These are phyloP conservation scores for Lethrus apterus DNA, from an alignment of 1,140 invertebrate species.

Conservation along the genomic window DNA sequence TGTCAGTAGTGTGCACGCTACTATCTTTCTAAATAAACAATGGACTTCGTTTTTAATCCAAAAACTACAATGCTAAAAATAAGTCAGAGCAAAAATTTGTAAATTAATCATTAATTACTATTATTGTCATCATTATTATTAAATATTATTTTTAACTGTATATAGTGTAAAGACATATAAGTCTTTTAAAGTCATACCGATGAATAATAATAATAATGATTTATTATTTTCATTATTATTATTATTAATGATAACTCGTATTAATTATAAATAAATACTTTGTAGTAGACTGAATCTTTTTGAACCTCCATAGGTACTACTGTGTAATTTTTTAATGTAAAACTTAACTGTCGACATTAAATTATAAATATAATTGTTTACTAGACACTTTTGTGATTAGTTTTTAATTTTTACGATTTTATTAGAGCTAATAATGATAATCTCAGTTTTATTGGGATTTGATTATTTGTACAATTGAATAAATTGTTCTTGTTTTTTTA, in stretches of 20 bases:
- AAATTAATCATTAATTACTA: constrained; percentile 24
- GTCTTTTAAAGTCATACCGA: constrained; percentile 34
- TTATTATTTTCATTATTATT: constrained; percentile 11
- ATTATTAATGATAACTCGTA: constrained; percentile 9
- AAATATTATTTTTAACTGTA: constrained; percentile 34
- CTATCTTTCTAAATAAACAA: constrained; percentile 21
- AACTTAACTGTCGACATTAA: constrained; percentile 21
- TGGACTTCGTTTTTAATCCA: constrained; percentile 29
- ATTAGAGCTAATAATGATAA: constrained; percentile 16
- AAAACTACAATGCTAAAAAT: constrained; percentile 35
- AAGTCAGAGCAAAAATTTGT: constrained; percentile 31
- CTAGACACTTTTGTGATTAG: constrained; percentile 17
- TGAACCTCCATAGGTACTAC: constrained; percentile 28
- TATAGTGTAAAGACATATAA: constrained; percentile 41
- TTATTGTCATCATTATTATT: constrained; percentile 9
- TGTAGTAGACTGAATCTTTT: constrained; percentile 40
- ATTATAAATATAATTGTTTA: constrained; percentile 18
- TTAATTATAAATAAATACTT: constrained; percentile 27
- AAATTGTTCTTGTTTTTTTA: constrained; percentile 32
- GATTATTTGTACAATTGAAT: constrained; percentile 33
- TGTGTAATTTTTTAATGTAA: constrained; percentile 41
- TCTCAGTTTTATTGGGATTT: constrained; percentile 44
- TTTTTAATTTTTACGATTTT: constrained; percentile 15
- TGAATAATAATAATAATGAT: constrained; percentile 17
- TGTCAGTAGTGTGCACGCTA: constrained; percentile 36